These are phyloP conservation scores for Lutra lutra DNA, from an alignment of 2,797 vertebrate species.

Conservation along the genomic window DNA sequence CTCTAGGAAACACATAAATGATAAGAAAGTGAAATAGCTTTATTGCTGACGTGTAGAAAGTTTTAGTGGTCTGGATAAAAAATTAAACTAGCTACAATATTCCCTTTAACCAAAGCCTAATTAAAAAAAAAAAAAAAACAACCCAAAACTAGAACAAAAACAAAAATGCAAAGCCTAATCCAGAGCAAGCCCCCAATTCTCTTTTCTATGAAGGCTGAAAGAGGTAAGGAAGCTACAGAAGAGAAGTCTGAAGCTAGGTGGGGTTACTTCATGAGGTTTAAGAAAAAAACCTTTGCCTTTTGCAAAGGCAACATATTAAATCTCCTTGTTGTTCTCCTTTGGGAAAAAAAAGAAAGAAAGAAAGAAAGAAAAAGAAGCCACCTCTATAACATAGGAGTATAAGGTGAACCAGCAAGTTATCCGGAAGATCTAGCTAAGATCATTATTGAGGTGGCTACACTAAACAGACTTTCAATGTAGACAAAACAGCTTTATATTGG, in stretches of 20 bases:
- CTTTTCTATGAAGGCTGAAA: not conserved
- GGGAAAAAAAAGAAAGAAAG: not conserved
- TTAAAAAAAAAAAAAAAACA: not conserved
- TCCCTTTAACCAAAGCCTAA: not conserved
- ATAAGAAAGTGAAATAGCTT: not conserved
- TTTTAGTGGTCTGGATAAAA: not conserved
- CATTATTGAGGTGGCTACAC: not conserved
- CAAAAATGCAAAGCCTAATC: not conserved
- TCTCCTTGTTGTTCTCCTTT: too few species aligned
- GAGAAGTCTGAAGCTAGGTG: not conserved
- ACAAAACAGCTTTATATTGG: not conserved
- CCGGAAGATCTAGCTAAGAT: not conserved
- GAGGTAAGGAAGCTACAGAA: not conserved
- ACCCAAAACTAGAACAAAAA: not conserved
- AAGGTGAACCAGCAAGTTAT: not conserved
- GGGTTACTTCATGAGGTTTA: not conserved
- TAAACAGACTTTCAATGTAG: not conserved
- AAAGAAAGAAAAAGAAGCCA: not conserved
- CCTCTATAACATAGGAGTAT: not conserved
- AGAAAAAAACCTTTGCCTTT: too few species aligned
- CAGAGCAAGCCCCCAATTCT: not conserved
- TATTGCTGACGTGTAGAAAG: not conserved
- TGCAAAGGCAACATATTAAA: too few species aligned
- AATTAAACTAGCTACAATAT: not conserved
- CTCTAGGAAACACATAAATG: not conserved